These are phyloP conservation scores for Phocoena sinus DNA, from an alignment of 2,113 vertebrate species.

Conservation along the genomic window DNA sequence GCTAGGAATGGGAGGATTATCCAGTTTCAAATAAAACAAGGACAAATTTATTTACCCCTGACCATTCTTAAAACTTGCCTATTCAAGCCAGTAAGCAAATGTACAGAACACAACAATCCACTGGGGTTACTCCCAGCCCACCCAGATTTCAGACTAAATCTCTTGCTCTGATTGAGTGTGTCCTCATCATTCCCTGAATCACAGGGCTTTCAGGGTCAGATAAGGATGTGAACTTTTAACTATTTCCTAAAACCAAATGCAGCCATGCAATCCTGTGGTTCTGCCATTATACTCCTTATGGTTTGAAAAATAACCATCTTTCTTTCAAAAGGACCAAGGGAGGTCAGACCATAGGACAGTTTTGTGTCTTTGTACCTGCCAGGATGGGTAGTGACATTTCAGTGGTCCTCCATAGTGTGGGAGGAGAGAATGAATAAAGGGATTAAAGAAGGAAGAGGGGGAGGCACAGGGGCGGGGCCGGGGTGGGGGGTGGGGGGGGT, in stretches of 20 bases:
- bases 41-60: background rate
- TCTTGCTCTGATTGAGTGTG: background rate
- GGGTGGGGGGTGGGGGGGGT: rapidly evolving
- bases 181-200: background rate
- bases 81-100: background rate
- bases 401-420: background rate
- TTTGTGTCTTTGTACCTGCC: background rate
- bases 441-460: background rate
- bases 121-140: background rate
- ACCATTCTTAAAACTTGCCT: conserved; percentile 19
- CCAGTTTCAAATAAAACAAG: conserved; percentile 34
- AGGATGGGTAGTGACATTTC: background rate
- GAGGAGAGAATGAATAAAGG: background rate
- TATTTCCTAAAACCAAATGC: conserved; percentile 18
- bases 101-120: background rate
- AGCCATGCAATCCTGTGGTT: background rate
- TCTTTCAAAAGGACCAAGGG: background rate
- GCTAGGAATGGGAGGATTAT: background rate
- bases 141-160: background rate
- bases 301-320: background rate
- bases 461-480: no score
- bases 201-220: background rate
- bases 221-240: background rate
- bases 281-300: background rate
- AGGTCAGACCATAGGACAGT: background rate